Conservation (phyloP, 2,797 vertebrate species). For the Malacoraja senta region DNA sequence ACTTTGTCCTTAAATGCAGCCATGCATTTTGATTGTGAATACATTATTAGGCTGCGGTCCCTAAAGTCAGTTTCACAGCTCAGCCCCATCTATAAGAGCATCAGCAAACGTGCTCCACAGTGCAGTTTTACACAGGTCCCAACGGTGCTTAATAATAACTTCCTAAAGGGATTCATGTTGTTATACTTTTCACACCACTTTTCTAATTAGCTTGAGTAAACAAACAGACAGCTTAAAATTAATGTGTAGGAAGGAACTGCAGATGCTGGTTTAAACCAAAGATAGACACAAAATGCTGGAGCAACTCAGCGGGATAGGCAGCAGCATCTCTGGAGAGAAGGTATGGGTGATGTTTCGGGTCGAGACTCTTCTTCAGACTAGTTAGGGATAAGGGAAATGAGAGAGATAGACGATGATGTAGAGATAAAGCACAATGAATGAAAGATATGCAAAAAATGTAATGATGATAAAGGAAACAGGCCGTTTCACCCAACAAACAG, state of each 20-base stretch:
- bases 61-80: conserved; percentile 10
- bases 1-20: background rate
- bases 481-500: too few species aligned
- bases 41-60: background rate
- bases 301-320: too few species aligned
- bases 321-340: too few species aligned
- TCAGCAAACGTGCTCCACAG: background rate
- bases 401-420: too few species aligned
- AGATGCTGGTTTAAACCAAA: too few species aligned
- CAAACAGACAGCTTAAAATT: background rate
- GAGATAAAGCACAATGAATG: too few species aligned
- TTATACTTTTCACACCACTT: background rate
- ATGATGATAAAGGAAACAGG: too few species aligned
- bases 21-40: background rate
- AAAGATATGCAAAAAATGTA: too few species aligned
- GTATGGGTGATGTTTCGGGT: too few species aligned
- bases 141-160: background rate
- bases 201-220: background rate
- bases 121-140: background rate
- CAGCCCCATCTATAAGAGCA: background rate
- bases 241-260: background rate
- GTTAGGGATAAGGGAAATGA: too few species aligned
- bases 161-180: background rate
- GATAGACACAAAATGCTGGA: too few species aligned
- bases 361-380: too few species aligned